Evolutionary conservation across 2,888 invertebrate genomes (phyloP).

Genomic region (Gortyna flavago): DNA sequence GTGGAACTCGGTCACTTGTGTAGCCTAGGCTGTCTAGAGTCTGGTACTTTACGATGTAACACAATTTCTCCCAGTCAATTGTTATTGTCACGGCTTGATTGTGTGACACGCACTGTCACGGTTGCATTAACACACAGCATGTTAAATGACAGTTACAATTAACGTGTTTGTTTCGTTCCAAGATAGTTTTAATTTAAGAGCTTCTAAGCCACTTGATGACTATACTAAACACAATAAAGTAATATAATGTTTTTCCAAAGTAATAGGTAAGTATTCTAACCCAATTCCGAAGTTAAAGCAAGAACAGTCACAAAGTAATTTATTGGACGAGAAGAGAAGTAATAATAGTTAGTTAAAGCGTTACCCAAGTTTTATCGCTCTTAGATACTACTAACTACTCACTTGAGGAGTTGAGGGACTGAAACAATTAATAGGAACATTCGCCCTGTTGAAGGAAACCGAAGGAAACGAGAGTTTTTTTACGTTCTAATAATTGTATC

Average conservation of each 20-base stretch:
- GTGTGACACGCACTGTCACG: slow-evolving; percentile 11
- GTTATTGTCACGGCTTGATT: slow-evolving; percentile 45
- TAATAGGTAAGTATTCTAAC: neutral
- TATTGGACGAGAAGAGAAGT: slow-evolving; percentile 24
- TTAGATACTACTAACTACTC: slow-evolving; percentile 2
- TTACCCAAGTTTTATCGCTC: slow-evolving; percentile 30
- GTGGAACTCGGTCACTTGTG: slow-evolving; percentile 40
- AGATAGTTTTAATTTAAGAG: neutral
- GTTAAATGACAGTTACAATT: slow-evolving; percentile 26
- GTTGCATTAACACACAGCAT: slow-evolving; percentile 11
- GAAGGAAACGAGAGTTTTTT: neutral
- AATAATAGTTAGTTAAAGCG: slow-evolving; percentile 34
- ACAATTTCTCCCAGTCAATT: slow-evolving; percentile 40
- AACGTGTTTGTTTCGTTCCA: slow-evolving; percentile 8
- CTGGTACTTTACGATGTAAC: neutral
- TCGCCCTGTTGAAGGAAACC: neutral
- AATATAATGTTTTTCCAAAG: neutral
- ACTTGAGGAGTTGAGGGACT: slow-evolving; percentile 12
- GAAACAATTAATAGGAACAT: slow-evolving; percentile 22
- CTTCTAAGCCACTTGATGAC: slow-evolving; percentile 4
- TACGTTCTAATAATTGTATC: neutral
- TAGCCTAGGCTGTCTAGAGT: slow-evolving; percentile 22
- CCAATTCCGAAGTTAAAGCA: slow-evolving; percentile 8
- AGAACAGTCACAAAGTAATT: slow-evolving; percentile 27
- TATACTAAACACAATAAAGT: neutral